Evolutionary conservation across 2,797 vertebrate species (phyloP).

Genomic region (Poeciliopsis gracilis): DNA sequence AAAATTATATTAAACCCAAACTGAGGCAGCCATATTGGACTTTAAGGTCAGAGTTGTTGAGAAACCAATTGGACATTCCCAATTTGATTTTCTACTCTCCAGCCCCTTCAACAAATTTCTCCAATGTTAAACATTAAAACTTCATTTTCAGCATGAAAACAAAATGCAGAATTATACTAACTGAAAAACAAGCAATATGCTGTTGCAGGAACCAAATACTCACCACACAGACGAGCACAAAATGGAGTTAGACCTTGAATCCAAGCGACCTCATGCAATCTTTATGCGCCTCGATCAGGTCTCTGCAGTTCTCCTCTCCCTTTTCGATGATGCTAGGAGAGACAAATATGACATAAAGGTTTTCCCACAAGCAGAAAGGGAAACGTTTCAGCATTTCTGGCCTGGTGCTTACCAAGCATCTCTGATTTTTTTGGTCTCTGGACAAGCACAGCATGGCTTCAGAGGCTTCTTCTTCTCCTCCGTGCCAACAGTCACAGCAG

Average conservation of each 20-base stretch:
- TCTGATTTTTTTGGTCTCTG: conserved; percentile 93
- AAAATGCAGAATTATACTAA: background rate
- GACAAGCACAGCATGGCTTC: conserved; percentile 94
- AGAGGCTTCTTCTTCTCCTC: conserved; percentile 88
- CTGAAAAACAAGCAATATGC: background rate
- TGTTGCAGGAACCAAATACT: conserved; percentile 34
- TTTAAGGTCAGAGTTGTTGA: background rate
- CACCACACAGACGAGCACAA: conserved; percentile 58
- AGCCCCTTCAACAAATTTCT: background rate
- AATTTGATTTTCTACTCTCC: background rate
- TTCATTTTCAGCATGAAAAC: background rate
- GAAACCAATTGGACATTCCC: background rate
- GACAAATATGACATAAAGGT: background rate
- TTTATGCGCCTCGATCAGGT: conserved; percentile 95
- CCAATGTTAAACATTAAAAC: background rate
- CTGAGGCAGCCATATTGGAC: background rate
- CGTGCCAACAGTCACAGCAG: conserved; percentile 41
- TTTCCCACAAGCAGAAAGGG: background rate
- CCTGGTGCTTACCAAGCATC: conserved; percentile 87
- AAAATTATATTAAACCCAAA: background rate
- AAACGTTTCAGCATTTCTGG: rapidly evolving
- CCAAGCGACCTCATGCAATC: conserved; percentile 96
- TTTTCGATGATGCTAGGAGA: conserved; percentile 92
- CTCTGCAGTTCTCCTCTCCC: conserved; percentile 89
- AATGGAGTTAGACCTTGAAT: conserved; percentile 88